Evolutionary conservation across 2,113 vertebrate genomes (phyloP), one percentile per base, ranked within the genome.

Genomic region (Rana temporaria): DNA sequence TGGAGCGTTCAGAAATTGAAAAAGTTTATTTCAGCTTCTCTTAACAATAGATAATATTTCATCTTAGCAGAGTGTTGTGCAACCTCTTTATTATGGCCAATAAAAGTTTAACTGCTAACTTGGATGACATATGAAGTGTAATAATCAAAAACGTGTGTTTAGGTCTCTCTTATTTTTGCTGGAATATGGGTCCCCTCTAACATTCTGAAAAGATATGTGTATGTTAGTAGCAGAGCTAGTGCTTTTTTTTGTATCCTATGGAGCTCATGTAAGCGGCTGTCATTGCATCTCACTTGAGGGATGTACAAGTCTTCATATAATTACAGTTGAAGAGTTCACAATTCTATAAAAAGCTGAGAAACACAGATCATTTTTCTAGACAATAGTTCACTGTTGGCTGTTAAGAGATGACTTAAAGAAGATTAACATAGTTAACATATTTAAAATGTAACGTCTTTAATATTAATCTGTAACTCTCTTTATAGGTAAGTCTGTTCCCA

Each of bases 111-210:
- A 90, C 90, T 89, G 88, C 93, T 94, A 89, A 86, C 86, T 91
- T 92, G 92, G 91, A 90, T 92, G 92, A 91, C 91, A 86, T 93
- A 95, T 93, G 93, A 95, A 93, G 93, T 95, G 93, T 91, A 92
- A 95, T 95, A 96, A 95, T 95, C 91, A 94, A 89, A 95, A 95
- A 95, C 94, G 93, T 92, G 90, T 95, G 95, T 93, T 95, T 90
- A 90, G 87, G 88, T 91, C 87, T 89, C 84, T 88, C 77, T 81
- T 89, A 90, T 96, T 90, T 93, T 93, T 94, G 90, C 90, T 92
- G 92, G 91, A 94, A 88, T 91, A 88, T 90, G 90, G 90, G 84
- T 90, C 87, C 90, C 87, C 88, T 88, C 81, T 86, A 87, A 88
- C 88, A 85, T 86, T 90, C 91, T 86, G 82, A 89, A 85, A 84